Conservation (phyloP, 2,888 invertebrate species). For the Petrolisthes cinctipes region DNA sequence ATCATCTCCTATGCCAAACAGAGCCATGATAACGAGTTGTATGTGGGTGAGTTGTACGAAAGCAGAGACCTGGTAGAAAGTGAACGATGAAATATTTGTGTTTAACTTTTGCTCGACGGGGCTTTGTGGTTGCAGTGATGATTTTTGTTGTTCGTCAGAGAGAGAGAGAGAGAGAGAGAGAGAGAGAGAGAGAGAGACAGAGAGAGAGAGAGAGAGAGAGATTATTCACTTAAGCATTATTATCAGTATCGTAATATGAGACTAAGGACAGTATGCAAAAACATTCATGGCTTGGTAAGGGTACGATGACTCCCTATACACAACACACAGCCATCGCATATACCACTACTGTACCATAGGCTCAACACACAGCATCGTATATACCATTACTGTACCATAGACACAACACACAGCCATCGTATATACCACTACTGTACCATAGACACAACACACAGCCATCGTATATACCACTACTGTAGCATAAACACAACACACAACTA, state of each 20-base stretch:
- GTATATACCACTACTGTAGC: background rate
- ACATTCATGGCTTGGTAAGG: too few relatives aligned
- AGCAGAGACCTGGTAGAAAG: too few relatives aligned
- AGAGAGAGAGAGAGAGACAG: conserved; percentile 9
- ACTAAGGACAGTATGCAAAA: too few relatives aligned
- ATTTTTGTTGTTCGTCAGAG: background rate
- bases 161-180: conserved; percentile 11
- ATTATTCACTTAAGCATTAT: too few relatives aligned
- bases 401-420: background rate
- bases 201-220: too few relatives aligned
- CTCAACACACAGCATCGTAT: too few relatives aligned
- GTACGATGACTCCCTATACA: too few relatives aligned
- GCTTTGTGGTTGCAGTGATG: too few relatives aligned
- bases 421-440: background rate
- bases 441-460: background rate
- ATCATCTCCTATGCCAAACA: conserved; percentile 40
- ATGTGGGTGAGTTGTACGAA: background rate
- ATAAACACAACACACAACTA: background rate
- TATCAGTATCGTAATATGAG: too few relatives aligned
- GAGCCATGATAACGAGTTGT: conserved; percentile 37
- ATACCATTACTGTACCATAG: background rate
- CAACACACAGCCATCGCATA: background rate
- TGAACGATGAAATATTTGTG: too few relatives aligned
- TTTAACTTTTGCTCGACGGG: too few relatives aligned
- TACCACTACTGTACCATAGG: background rate